Conservation (phyloP, 2,888 invertebrate genomes). For the Patella depressa region DNA sequence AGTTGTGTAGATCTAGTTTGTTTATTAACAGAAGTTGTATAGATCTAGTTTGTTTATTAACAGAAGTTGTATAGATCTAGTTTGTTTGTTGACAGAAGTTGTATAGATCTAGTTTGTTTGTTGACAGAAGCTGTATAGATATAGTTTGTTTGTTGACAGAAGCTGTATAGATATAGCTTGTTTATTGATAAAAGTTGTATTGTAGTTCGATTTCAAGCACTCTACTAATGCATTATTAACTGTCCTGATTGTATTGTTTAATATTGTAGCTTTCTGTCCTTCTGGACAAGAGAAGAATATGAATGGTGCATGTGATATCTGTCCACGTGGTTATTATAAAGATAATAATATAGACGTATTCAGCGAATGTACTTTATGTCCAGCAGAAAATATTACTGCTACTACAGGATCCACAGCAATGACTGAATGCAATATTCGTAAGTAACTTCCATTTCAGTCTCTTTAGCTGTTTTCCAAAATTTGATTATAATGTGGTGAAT, state of each 20-base stretch:
- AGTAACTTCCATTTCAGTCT: constrained; percentile 21
- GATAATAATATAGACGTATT: neutral
- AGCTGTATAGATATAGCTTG: no score
- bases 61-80: no score
- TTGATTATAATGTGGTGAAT: neutral
- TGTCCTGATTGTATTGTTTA: no score
- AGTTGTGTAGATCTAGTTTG: no score
- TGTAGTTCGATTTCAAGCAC: neutral
- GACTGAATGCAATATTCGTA: constrained; percentile 64
- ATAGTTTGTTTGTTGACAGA: no score
- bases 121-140: no score
- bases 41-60: no score
- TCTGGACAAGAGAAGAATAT: constrained; percentile 20
- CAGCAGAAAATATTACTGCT: constrained; percentile 91
- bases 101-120: no score
- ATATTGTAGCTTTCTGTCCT: constrained; percentile 17
- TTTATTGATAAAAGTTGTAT: neutral
- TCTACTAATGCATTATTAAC: neutral
- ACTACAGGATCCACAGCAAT: constrained; percentile 84
- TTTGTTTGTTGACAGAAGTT: no score
- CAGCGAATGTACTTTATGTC: constrained; percentile 82
- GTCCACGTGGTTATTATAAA: constrained; percentile 22
- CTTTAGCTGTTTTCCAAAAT: neutral
- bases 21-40: no score
- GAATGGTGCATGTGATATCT: constrained; percentile 15